A percentile compares a stretch with the other conserved stretches of the same genome.
Conservation (phyloP, 2,888 invertebrate species). For the Dione vanillae region DNA sequence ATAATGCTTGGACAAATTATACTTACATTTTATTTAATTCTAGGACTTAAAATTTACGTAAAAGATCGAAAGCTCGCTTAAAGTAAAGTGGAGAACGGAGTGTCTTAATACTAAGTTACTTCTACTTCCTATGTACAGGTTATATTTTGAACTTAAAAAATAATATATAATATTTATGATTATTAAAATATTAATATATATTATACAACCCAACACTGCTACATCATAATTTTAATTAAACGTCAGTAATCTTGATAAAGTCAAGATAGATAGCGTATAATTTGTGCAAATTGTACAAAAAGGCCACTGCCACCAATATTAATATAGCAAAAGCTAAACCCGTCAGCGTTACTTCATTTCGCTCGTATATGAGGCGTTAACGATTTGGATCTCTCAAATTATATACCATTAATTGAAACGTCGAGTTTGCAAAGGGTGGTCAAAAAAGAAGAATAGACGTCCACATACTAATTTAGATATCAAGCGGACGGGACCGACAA, state of each 20-base stretch:
- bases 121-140: no score
- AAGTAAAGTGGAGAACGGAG: no score
- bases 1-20: no score
- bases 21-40: no score
- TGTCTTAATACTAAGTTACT: no score
- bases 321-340: conserved; percentile 48
- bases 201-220: no score
- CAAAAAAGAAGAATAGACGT: conserved; percentile 66
- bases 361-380: conserved; percentile 63
- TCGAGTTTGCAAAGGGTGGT: conserved; percentile 64
- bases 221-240: conserved; percentile 28
- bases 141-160: no score
- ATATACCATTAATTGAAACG: conserved; percentile 79
- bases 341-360: conserved; percentile 49
- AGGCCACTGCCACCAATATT: conserved; percentile 39
- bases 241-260: conserved; percentile 17
- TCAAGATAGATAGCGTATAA: conserved; percentile 27
- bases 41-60: no score
- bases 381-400: conserved; percentile 76
- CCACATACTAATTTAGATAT: conserved; percentile 82
- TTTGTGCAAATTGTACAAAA: conserved; percentile 40
- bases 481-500: conserved; percentile 77
- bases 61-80: no score
- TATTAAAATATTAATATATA: no score
- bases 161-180: no score